phyloP scores from a whole-genome alignment of 1,140 invertebrate species.

The Coboldia fuscipes region DNA sequence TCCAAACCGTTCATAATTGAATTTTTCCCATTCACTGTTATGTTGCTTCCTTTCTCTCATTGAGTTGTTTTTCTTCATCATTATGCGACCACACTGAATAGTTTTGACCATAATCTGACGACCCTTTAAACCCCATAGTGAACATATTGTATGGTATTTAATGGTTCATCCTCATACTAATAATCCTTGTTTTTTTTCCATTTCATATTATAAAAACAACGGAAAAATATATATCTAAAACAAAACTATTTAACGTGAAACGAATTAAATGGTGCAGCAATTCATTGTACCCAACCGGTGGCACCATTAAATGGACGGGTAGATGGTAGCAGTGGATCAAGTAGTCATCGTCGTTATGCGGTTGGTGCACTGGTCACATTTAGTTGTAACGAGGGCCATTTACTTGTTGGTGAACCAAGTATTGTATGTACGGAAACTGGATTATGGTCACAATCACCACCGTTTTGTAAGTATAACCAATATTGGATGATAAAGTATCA shows the following conservation, averaged over 20 bases:
- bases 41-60: too few species aligned
- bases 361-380: conserved; percentile 62
- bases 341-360: conserved; percentile 26
- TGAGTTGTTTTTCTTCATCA: too few species aligned
- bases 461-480: conserved; percentile 36
- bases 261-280: conserved; percentile 30
- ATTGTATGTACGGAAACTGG: conserved; percentile 71
- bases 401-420: conserved; percentile 52
- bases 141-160: too few species aligned
- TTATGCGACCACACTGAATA: too few species aligned
- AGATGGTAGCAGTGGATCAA: conserved; percentile 23
- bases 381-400: conserved; percentile 43
- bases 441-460: conserved; percentile 67
- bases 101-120: too few species aligned
- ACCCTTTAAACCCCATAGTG: too few species aligned
- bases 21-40: too few species aligned
- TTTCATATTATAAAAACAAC: too few species aligned
- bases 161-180: too few species aligned
- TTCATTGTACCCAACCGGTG: conserved; percentile 50
- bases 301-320: conserved; percentile 49
- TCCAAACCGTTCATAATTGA: too few species aligned
- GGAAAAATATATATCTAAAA: background rate
- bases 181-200: too few species aligned
- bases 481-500: too few species aligned
- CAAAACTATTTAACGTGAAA: background rate